A percentile compares a stretch with the other conserved stretches of the same genome.
phyloP scores from a whole-genome alignment of 1,140 invertebrate species.

The Triops cancriformis region DNA sequence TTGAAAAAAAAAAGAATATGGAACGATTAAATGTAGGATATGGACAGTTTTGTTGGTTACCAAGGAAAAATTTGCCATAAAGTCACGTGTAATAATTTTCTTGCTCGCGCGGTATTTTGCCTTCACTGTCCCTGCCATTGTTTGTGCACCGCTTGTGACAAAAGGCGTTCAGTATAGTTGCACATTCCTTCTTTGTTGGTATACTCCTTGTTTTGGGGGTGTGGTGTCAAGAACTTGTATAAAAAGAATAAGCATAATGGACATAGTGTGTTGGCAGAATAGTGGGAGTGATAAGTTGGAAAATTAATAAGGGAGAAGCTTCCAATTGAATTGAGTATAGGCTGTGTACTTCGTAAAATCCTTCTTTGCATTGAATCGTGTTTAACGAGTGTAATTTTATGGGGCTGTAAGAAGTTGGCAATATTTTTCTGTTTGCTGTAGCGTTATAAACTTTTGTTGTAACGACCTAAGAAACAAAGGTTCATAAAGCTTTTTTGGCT shows the following conservation, averaged over 20 bases:
- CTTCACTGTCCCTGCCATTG: slow-evolving; percentile 5
- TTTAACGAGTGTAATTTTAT: background rate
- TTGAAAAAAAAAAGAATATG: background rate
- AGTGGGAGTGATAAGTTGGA: background rate
- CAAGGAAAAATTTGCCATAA: background rate
- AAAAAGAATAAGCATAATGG: background rate
- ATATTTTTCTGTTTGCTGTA: background rate
- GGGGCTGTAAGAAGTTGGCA: background rate
- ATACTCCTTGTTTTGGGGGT: background rate
- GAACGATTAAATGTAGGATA: background rate
- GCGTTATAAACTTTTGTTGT: background rate
- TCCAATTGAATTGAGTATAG: background rate
- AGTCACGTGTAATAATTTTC: background rate
- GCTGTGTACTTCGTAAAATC: background rate
- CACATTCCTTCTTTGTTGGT: background rate
- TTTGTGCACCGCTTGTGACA: slow-evolving; percentile 6
- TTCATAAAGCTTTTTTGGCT: background rate
- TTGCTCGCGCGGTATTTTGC: background rate
- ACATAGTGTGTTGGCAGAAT: background rate
- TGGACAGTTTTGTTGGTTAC: too few species aligned
- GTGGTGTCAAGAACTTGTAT: background rate
- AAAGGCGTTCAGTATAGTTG: slow-evolving; percentile 6
- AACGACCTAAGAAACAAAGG: background rate
- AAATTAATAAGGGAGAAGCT: background rate
- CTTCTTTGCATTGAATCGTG: background rate